phyloP scores from a whole-genome alignment of 2,113 vertebrate species.

The Bucco capensis region DNA sequence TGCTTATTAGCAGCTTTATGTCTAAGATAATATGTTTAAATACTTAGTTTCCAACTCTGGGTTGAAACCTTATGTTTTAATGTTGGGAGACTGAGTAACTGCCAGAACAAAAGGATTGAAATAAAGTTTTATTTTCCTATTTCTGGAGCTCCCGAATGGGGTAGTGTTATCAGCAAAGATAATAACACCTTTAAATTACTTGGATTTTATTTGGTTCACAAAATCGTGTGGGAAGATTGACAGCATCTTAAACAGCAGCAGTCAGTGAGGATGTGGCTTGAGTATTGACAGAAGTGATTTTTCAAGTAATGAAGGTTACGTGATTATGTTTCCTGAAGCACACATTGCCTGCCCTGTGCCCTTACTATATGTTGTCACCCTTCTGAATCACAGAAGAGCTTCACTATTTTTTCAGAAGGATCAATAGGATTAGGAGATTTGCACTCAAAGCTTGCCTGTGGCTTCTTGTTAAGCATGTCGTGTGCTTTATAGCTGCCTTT shows the following conservation, averaged over 20 bases:
- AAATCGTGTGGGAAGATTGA: slow-evolving; percentile 60
- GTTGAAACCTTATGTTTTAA: not conserved
- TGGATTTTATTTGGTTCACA: slow-evolving; percentile 67
- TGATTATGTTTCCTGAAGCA: slow-evolving; percentile 71
- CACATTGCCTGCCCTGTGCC: slow-evolving; percentile 42
- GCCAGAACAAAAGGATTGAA: slow-evolving; percentile 41
- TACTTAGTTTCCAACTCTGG: not conserved
- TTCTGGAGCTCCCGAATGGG: not conserved
- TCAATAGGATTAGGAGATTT: slow-evolving; percentile 85
- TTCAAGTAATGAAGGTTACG: slow-evolving; percentile 67
- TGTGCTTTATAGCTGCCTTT: slow-evolving; percentile 63
- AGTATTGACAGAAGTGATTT: slow-evolving; percentile 70
- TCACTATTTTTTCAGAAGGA: slow-evolving; percentile 70
- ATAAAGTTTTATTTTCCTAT: slow-evolving; percentile 46
- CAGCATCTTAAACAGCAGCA: slow-evolving; percentile 67
- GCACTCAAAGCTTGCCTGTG: slow-evolving; percentile 74
- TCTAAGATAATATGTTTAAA: not conserved
- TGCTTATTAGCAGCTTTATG: not conserved
- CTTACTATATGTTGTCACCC: slow-evolving; percentile 58
- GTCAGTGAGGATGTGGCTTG: slow-evolving; percentile 59
- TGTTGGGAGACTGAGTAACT: not conserved
- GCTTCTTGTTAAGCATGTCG: slow-evolving; percentile 73
- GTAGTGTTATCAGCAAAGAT: slow-evolving; percentile 56
- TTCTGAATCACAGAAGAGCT: slow-evolving; percentile 60
- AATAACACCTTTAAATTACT: slow-evolving; percentile 56